Base-by-base conservation (phyloP, 2,113 vertebrate species). In the Tenebrosternarchus preto region DNA sequence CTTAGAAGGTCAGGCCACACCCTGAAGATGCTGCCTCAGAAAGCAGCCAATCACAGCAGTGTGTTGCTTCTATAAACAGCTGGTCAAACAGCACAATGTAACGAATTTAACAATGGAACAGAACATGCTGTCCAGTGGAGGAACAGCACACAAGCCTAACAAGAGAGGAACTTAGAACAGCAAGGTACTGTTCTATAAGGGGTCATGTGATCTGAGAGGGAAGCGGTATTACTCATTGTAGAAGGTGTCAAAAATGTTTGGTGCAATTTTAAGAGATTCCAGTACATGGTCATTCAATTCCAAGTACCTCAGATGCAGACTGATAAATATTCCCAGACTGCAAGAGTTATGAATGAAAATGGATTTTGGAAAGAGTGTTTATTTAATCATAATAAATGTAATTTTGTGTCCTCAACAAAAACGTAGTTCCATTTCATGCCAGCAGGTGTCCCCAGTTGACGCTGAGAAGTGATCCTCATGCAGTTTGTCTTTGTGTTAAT, bases 361-460 rank as follows among this genome's bases (percentile, higher is more conserved):
- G 1, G 1, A 15, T 50, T 50, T 43, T 43, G 39, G 11, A 50
- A 50, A 50, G 43, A 15, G 11, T 50, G 43, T 12, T 50, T 50
- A 50, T 50, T 50, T 50, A 50, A 12, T 50, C 12, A 66, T 33
- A 33, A 33, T 8, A 64, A n/a, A n/a, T n/a, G n/a, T n/a, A n/a
- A 12, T 17, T 19, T 9, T 0, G 16, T 66, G 43, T 6, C 43
- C n/a, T 60, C 3, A 56, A 17, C 6, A 36, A 33, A n/a, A 27
- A 3, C 16, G 31, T 50, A 69, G 27, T 69, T 73, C 63, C 25
- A n/a, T 33, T 50, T 20, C 19, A 64, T 63, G 56, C 67, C 83
- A 78, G 16, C 24, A 70, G 83, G 27, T 55, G 79, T 70, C 79
- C 24, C 22, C 68, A 68, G 59, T 17, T 55, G 16, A 11, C 36